Evolutionary conservation across 2,113 vertebrate genomes (phyloP), one percentile per base, ranked within the genome.

Genomic region (Polypterus senegalus): DNA sequence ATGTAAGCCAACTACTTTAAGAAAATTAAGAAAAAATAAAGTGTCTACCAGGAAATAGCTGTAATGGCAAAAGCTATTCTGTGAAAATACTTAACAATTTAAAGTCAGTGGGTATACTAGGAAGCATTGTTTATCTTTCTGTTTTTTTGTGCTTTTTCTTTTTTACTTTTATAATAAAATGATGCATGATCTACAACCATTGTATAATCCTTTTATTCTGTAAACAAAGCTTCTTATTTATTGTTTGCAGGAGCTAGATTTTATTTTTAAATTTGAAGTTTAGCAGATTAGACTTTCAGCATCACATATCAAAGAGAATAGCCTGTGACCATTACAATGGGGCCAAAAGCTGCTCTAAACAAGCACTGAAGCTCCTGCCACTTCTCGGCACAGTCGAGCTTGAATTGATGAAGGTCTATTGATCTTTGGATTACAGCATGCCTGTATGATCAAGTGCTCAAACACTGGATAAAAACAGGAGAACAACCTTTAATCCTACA

Each of bases 371-470:
- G 82, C 83, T 80, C 81, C 71, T 77, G 78, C 78, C 72, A 70
- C 27, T 27, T 27, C 27, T 27, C 27, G 27, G 27, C 27, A 27
- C 27, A 27, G 27, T 27, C 27, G 27, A 27, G 84, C 84, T 66
- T 77, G 86, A 83, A 86, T 78, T 93, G 91, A 95, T 83, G 83
- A 92, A 82, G 75, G 79, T 69, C 78, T 90, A 95, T 94, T 88
- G 92, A 94, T 91, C 88, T 92, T 87, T 71, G 86, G 89, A 94
- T 97, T 93, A 95, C 81, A 87, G 82, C 87, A 94, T 79, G 89
- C 84, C 81, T 92, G 88, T 81, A 75, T 90, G 92, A 97, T 94
- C 93, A 93, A 92, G 88, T 89, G 82, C 87, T 93, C 91, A 93
- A 92, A 88, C 84, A 83, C 79, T 78, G 86, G 88, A 93, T 93